Percentiles rank a stretch among this genome's conserved stretches.
phyloP scores from a whole-genome alignment of 2,888 invertebrate species.

The Escarpia spicata region DNA sequence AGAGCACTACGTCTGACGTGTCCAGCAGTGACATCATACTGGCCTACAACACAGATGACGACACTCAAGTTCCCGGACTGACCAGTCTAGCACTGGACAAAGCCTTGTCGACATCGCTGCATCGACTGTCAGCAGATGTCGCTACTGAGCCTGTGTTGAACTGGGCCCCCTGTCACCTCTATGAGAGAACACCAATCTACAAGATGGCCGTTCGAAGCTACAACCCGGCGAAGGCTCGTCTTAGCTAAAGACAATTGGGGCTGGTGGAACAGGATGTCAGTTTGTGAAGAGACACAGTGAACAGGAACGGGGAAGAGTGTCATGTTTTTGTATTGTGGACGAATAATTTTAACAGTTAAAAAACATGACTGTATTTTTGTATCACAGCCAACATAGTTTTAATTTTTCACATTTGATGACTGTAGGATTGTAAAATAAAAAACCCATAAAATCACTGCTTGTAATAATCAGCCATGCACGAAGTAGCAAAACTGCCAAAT shows the following conservation, averaged over 20 bases:
- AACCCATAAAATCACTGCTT: too few species aligned
- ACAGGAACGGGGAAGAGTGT: too few species aligned
- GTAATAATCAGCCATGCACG: too few species aligned
- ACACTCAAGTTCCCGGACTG: not conserved
- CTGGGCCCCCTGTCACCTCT: not conserved
- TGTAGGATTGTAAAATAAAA: too few species aligned
- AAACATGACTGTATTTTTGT: not conserved
- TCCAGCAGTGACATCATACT: conserved; percentile 30
- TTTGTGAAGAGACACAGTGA: not conserved
- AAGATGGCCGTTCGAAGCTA: not conserved
- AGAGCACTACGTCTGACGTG: not conserved
- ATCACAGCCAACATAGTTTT: not conserved
- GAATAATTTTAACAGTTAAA: too few species aligned
- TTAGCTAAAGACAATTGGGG: not conserved
- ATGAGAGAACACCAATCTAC: not conserved
- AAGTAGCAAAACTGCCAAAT: too few species aligned
- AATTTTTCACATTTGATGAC: not conserved
- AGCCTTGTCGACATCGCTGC: not conserved
- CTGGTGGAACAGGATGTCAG: not conserved
- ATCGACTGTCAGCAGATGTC: conserved; percentile 13
- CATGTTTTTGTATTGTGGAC: too few species aligned
- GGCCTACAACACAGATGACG: conserved; percentile 28
- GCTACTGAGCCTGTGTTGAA: not conserved
- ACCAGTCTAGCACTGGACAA: not conserved
- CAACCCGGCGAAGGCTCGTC: not conserved